Conservation (phyloP, 2,113 vertebrate genomes). For the Alaudala cheleensis region DNA sequence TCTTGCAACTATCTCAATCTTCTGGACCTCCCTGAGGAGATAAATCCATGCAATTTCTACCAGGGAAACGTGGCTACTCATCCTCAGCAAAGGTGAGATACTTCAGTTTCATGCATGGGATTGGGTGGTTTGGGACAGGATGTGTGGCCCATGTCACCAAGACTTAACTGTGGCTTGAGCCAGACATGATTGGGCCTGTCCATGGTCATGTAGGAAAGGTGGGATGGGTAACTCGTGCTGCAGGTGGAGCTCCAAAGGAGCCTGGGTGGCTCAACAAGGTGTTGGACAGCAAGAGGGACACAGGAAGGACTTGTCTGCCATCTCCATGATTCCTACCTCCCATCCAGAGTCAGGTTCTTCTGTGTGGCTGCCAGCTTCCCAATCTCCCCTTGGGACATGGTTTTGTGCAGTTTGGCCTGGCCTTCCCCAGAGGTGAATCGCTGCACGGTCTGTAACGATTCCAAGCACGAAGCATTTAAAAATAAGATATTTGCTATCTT, state of each 20-base stretch:
- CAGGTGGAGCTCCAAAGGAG: background rate
- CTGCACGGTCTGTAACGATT: slow-evolving; percentile 78
- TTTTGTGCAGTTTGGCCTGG: slow-evolving; percentile 85
- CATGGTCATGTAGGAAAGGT: background rate
- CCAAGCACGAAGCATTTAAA: slow-evolving; percentile 1
- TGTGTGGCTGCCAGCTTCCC: slow-evolving; percentile 76
- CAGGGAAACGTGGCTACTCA: fast-evolving
- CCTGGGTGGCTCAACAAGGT: background rate
- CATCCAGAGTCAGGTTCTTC: slow-evolving; percentile 80
- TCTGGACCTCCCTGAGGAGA: background rate
- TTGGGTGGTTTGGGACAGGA: background rate
- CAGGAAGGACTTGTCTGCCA: fast-evolving
- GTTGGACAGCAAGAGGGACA: background rate
- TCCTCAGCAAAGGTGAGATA: background rate
- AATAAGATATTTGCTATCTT: background rate
- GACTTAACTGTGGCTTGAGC: background rate
- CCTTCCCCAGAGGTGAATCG: slow-evolving; percentile 73
- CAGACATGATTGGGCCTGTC: background rate
- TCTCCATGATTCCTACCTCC: slow-evolving; percentile 78
- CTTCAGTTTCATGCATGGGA: background rate
- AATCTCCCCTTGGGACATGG: slow-evolving; percentile 91
- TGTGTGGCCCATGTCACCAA: fast-evolving
- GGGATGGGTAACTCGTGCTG: fast-evolving
- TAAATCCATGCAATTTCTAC: background rate
- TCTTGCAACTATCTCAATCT: background rate